phyloP scores from a whole-genome alignment of 2,113 vertebrate species.

The Odontesthes bonariensis region DNA sequence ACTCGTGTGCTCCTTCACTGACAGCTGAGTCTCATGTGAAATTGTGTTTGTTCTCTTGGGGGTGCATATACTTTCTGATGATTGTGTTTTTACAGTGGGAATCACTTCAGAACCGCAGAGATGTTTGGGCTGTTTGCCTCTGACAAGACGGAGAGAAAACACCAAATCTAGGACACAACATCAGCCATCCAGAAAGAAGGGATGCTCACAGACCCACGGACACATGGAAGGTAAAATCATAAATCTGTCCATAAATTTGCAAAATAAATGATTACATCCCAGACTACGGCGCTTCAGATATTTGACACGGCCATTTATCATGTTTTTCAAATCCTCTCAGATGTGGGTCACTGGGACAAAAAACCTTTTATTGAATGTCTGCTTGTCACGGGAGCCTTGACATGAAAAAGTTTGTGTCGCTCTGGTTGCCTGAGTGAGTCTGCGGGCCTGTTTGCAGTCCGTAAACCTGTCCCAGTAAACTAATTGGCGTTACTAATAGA shows the following conservation, averaged over 20 bases:
- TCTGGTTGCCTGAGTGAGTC: slow-evolving; percentile 48
- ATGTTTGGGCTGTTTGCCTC: slow-evolving; percentile 15
- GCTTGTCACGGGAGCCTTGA: slow-evolving; percentile 55
- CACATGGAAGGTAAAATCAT: neutral
- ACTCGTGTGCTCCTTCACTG: neutral
- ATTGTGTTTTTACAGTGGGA: neutral
- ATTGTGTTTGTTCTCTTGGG: neutral
- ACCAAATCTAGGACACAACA: slow-evolving; percentile 48
- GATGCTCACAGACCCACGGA: neutral
- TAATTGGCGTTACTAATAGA: slow-evolving; percentile 87
- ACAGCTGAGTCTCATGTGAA: neutral
- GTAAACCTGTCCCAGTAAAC: slow-evolving; percentile 82
- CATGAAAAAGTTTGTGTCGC: slow-evolving; percentile 59
- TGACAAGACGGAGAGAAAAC: slow-evolving; percentile 16
- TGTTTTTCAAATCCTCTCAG: slow-evolving; percentile 11
- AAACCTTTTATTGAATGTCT: slow-evolving; percentile 47
- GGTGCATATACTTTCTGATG: neutral
- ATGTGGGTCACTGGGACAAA: slow-evolving; percentile 69
- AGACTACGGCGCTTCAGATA: neutral
- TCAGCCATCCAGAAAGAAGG: slow-evolving; percentile 1
- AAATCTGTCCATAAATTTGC: neutral
- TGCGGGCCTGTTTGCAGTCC: slow-evolving; percentile 59
- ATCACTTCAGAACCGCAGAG: slow-evolving; percentile 16
- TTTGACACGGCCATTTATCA: neutral
- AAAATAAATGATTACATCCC: neutral